A percentile compares a stretch with the other conserved stretches of the same genome.
Evolutionary conservation across 2,797 vertebrate species (phyloP).

Genomic region (Falco novaeseelandiae): DNA sequence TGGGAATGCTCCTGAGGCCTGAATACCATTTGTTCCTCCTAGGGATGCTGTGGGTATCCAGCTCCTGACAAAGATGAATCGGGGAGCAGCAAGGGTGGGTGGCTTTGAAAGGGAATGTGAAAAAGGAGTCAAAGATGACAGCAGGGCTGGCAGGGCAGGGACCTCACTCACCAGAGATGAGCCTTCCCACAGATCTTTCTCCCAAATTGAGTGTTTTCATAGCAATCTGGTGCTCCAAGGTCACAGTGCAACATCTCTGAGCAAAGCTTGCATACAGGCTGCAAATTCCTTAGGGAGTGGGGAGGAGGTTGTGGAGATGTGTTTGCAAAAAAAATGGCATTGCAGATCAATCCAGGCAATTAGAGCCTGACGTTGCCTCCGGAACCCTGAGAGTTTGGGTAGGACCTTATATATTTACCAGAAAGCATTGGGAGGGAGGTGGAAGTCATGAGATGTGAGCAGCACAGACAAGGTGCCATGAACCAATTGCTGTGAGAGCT

Average conservation of each 20-base stretch:
- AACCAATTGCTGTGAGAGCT: background rate
- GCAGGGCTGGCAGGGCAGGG: background rate
- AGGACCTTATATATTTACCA: background rate
- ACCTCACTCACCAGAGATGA: background rate
- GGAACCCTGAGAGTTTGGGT: background rate
- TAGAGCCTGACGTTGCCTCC: rapidly evolving
- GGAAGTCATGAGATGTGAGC: background rate
- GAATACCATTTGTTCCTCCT: background rate
- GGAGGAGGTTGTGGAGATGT: background rate
- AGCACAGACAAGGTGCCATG: no score
- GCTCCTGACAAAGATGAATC: background rate
- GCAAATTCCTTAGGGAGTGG: rapidly evolving
- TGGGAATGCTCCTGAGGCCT: background rate
- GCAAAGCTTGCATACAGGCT: background rate
- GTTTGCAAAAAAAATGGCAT: background rate
- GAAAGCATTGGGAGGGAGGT: background rate
- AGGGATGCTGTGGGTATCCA: background rate
- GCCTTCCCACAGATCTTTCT: background rate
- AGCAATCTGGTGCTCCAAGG: background rate
- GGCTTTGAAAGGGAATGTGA: background rate
- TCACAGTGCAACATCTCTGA: background rate
- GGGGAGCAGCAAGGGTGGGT: no score
- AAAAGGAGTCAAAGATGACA: background rate
- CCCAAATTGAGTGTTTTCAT: background rate
- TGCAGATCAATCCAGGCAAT: background rate